Base-by-base conservation (phyloP, 2,797 vertebrate species). In the Coregonus ussuriensis region DNA sequence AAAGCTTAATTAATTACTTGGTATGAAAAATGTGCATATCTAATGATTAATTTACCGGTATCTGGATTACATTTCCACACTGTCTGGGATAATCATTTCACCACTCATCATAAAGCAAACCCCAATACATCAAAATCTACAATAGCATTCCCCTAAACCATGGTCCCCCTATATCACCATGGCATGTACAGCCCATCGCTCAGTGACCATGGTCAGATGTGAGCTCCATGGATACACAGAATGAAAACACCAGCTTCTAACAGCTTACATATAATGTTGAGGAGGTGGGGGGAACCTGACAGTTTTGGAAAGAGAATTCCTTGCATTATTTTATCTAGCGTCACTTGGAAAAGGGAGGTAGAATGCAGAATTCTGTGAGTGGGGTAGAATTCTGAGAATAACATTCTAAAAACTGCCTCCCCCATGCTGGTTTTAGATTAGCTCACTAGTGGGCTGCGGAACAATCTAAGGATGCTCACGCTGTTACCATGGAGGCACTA, bases 401-500 rank as follows among this genome's bases (percentile, higher is more conserved):
- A 62, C 56, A 21, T 62, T 21, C 6, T 21, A 4, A 3, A 31
- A 35, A 18, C 63, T 35, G 31, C 14, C 31, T 16, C 33, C 14
- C 31, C 4, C 31, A 35, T 35, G 66, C 15, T 18, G 66, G 31
- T 15, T 68, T 68, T 35, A 68, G 13, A 35, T 68, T 9, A 35
- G 66, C 33, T 68, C 66, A 68, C 5, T 68, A 33, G 66, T 35
- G 66, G 66, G 33, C 66, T 15, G 15, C 4, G 66, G 66, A 68
- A 68, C 37, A 33, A 68, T 37, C 25, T 33, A 15, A 66, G 15
- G 66, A 37, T 68, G 66, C 66, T 68, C 66, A 6, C 3, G 15
- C 5, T 35, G 66, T 68, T 68, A 68, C 66, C 31, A 70, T 70
- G 68, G 68, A 70, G 37, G n/a, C n/a, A 6, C 37, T 70, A 18